Base-by-base conservation (phyloP, 2,113 vertebrate genomes). In the Ceuthmochares aereus region DNA sequence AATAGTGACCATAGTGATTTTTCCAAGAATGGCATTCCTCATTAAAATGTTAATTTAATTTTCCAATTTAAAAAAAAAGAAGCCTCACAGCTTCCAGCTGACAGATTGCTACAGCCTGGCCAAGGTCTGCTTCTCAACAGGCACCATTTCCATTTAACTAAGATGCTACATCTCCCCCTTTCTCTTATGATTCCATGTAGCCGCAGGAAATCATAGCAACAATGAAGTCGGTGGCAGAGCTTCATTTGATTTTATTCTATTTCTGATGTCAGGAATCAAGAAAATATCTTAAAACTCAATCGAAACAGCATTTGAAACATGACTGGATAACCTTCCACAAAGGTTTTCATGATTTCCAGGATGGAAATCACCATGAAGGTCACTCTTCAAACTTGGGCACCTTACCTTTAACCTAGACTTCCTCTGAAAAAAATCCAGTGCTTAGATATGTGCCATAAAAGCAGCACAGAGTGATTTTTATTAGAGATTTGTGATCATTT, bases 1-100 rank as follows among this genome's bases (percentile, higher is more conserved):
- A 93, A 89, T 4, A 68, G 36, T 13, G 17, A 76, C 51, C 36
- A 6, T 1, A 54, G n/a, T 0, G 10, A 43, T 37, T 80, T 67
- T 67, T 36, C 77, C 82, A 43, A 49, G 80, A 72, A 60, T 19
- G 25, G 60, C 25, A 6, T 45, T 91, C 36, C 4, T 22, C n/a
- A 40, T 82, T 89, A 82, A 91, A 93, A 78, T n/a, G 77, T n/a
- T 87, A 43, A 74, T 75, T 83, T 43, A 26, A 62, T 89, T 93
- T 95, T 93, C 81, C 77, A 66, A 52, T 58, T 30, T 59, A 40
- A 40, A 40, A 40, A 4, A 54, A 60, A 80, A 74, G 14, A n/a
- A 5, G 14, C 8, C 34, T n/a, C 40, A 23, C 25, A 74, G 77
- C 40, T 87, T 84, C 69, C 78, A 87, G 87, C 17, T 70, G 73